These are phyloP conservation scores for Chauna torquata DNA, from an alignment of 2,113 vertebrate genomes.

Conservation along the genomic window DNA sequence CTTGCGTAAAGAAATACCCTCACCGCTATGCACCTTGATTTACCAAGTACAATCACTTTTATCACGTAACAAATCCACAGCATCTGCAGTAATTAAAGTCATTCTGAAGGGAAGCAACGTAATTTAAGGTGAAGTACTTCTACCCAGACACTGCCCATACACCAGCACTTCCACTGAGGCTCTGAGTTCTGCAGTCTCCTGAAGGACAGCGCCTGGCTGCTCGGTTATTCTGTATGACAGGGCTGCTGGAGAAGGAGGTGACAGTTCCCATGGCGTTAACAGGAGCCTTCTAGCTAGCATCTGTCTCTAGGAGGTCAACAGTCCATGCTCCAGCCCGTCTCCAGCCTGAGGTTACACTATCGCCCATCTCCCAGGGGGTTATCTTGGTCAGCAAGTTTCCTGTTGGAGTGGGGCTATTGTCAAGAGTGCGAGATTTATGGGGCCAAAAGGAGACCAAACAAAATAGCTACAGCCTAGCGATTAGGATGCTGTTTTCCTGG, in stretches of 20 bases:
- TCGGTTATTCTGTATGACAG: neutral
- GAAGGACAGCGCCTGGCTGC: neutral
- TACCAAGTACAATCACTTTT: neutral
- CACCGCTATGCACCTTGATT: neutral
- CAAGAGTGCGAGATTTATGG: neutral
- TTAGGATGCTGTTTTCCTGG: neutral
- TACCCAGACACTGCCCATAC: neutral
- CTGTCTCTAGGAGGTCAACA: neutral
- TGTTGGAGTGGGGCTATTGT: neutral
- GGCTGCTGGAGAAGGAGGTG: neutral
- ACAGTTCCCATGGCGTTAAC: neutral
- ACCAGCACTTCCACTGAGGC: neutral
- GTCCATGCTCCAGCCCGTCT: neutral
- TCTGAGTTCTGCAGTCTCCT: neutral
- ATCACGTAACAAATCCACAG: neutral
- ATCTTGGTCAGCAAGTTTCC: neutral
- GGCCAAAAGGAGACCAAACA: neutral
- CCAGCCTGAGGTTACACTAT: rapidly evolving
- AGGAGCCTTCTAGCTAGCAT: neutral
- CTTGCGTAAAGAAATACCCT: neutral
- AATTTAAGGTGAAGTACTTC: neutral
- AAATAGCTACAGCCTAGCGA: neutral
- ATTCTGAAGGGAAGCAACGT: neutral
- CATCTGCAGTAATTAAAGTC: neutral
- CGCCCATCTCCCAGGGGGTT: neutral